These are phyloP conservation scores for Parochlus steinenii DNA, from an alignment of 2,888 invertebrate species.

Conservation along the genomic window DNA sequence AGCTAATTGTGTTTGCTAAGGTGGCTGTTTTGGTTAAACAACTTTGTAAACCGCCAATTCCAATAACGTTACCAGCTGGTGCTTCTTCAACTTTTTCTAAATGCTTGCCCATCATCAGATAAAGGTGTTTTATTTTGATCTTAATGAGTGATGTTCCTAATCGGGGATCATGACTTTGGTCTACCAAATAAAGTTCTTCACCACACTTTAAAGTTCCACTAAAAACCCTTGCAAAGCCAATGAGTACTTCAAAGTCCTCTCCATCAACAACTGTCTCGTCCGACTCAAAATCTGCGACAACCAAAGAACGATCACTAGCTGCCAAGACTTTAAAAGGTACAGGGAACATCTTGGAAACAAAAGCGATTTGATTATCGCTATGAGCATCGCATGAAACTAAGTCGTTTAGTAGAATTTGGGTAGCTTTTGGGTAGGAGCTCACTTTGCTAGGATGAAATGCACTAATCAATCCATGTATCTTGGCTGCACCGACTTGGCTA, in stretches of 20 bases:
- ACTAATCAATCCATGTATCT: slow-evolving; percentile 70
- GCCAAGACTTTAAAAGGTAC: slow-evolving; percentile 3
- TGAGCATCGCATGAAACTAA: slow-evolving; percentile 51
- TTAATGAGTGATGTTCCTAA: slow-evolving; percentile 32
- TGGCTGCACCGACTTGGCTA: slow-evolving; percentile 49
- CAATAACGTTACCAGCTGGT: slow-evolving; percentile 80
- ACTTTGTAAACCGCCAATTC: slow-evolving; percentile 72
- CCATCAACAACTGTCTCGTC: too few relatives aligned
- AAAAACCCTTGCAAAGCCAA: slow-evolving; percentile 87
- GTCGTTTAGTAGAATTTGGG: slow-evolving; percentile 50
- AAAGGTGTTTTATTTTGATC: slow-evolving; percentile 54
- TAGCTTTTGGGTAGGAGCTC: slow-evolving; percentile 46
- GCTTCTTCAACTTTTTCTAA: slow-evolving; percentile 61
- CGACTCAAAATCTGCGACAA: slow-evolving; percentile 15
- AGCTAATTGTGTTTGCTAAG: slow-evolving; percentile 59
- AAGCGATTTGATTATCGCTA: slow-evolving; percentile 41
- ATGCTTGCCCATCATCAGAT: slow-evolving; percentile 86
- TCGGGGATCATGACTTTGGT: slow-evolving; percentile 76
- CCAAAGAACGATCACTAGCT: slow-evolving; percentile 10
- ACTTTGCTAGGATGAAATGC: slow-evolving; percentile 51
- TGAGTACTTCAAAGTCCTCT: slow-evolving; percentile 45
- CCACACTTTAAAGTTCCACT: slow-evolving; percentile 69
- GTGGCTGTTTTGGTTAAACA: slow-evolving; percentile 82
- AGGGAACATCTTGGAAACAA: slow-evolving; percentile 26
- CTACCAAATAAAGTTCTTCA: slow-evolving; percentile 63